Percentiles rank a stretch among this genome's conserved stretches.
Conservation (phyloP, 2,888 invertebrate genomes). For the Acleris literana region DNA sequence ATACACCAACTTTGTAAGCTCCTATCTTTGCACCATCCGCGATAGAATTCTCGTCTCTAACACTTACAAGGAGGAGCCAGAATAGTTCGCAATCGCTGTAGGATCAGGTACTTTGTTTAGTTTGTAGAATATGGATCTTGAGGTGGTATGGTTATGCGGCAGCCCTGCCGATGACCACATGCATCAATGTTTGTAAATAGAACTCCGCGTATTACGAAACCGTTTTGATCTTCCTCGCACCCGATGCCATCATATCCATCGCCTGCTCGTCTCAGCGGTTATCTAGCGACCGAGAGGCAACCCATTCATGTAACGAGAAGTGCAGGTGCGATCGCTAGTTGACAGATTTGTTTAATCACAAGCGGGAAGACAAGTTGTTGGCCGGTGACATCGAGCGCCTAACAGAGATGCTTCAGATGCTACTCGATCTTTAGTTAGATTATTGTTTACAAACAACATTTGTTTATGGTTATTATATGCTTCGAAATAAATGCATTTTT, state of each 20-base stretch:
- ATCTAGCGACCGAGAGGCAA: slow-evolving; percentile 43
- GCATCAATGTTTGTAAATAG: slow-evolving; percentile 84
- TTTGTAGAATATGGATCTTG: slow-evolving; percentile 69
- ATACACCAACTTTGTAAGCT: slow-evolving; percentile 73
- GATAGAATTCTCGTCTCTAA: slow-evolving; percentile 57
- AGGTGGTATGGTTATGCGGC: slow-evolving; percentile 79
- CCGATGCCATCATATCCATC: slow-evolving; percentile 54
- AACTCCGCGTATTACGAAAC: slow-evolving; percentile 65
- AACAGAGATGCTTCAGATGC: slow-evolving; percentile 54
- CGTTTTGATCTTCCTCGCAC: slow-evolving; percentile 59
- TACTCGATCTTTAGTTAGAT: slow-evolving; percentile 48
- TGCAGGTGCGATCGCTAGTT: slow-evolving; percentile 41
- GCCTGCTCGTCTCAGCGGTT: slow-evolving; percentile 49
- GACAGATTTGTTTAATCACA: slow-evolving; percentile 39
- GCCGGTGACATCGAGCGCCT: slow-evolving; percentile 65
- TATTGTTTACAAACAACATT: slow-evolving; percentile 73
- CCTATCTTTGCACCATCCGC: slow-evolving; percentile 53
- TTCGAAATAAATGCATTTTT: neutral
- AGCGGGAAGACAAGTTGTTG: slow-evolving; percentile 50
- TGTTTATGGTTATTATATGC: slow-evolving; percentile 26
- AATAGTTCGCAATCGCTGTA: slow-evolving; percentile 44
- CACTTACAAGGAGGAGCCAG: slow-evolving; percentile 46
- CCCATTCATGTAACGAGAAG: slow-evolving; percentile 49
- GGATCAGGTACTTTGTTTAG: slow-evolving; percentile 60
- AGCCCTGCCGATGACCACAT: slow-evolving; percentile 83